phyloP scores from a whole-genome alignment of 2,113 vertebrate genomes.

The Cervus canadensis region DNA sequence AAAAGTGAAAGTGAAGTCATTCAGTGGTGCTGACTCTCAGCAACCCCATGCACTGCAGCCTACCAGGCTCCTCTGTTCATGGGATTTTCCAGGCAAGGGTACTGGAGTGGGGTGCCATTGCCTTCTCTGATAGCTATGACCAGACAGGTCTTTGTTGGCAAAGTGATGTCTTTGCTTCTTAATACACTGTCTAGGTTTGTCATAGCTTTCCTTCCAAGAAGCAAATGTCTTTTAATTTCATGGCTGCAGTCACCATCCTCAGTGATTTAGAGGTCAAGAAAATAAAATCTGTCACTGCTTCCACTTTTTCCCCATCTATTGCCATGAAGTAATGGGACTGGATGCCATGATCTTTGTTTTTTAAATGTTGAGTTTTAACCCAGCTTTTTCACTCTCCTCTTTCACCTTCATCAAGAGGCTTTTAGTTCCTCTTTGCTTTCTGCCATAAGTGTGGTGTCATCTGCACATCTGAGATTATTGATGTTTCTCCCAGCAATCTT shows the following conservation, averaged over 20 bases:
- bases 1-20: too few species aligned
- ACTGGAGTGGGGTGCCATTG: too few species aligned
- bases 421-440: background rate
- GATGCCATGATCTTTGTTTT: background rate
- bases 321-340: background rate
- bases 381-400: background rate
- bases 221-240: background rate
- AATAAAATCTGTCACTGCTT: background rate
- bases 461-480: background rate
- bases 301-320: background rate
- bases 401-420: background rate
- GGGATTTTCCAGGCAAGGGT: too few species aligned
- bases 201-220: background rate
- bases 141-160: background rate
- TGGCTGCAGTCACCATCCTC: background rate
- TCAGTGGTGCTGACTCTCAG: too few species aligned
- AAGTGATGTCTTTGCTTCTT: background rate
- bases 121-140: background rate
- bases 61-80: too few species aligned
- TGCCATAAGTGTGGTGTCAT: background rate
- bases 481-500: background rate
- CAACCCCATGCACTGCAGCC: too few species aligned
- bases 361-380: background rate
- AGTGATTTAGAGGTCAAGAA: background rate
- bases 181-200: background rate